Evolutionary conservation across 1,140 invertebrate genomes (phyloP), one percentile per base, ranked within the genome.

Genomic region (Drosophila kepulauana): DNA sequence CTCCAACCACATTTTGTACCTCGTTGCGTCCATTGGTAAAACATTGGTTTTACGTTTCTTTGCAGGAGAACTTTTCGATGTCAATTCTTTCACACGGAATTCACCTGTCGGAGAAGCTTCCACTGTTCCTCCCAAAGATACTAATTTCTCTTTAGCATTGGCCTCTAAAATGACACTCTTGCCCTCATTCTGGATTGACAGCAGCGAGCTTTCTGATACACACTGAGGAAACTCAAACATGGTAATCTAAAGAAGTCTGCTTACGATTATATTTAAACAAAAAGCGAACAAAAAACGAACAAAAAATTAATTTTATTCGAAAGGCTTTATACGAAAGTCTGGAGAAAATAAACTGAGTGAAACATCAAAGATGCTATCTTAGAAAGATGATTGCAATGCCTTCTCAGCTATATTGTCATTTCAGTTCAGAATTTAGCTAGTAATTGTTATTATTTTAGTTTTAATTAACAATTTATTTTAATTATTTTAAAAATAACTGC

Each of bases 1-100:
- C 61, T 81, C 77, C 1, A n/a, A 16, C 68, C 82, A 91, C 68
- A 75, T 74, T 11, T 58, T 59, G 3, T 56, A 6, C 0, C 52
- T 43, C 1, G 0, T 10, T 16, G 5, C 11, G n/a, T 8, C 13
- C 25, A 0, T 1, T 6, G 41, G 1, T 15, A 10, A 1, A 25
- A 13, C 13, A n/a, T 82, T 71, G 6, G 10, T 8, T 2, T 52
- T 69, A 0, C 20, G 63, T 10, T 63, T 56, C 3, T 46, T 46
- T 0, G 15, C 20, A 16, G n/a, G 16, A 10, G 35, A 38, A 10
- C 30, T 5, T 33, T 8, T 33, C 3, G 20, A 3, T 25, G 20
- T 4, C 20, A 25, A 25, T 25, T 4, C 20, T 25, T 25, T 25
- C 20, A 25, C 20, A 20, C 20, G 20, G 0, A 20, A 20, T 20